Evolutionary conservation across 92 coral and sea anemone genomes (phyloP).

Genomic region (Parazoanthus swiftii): DNA sequence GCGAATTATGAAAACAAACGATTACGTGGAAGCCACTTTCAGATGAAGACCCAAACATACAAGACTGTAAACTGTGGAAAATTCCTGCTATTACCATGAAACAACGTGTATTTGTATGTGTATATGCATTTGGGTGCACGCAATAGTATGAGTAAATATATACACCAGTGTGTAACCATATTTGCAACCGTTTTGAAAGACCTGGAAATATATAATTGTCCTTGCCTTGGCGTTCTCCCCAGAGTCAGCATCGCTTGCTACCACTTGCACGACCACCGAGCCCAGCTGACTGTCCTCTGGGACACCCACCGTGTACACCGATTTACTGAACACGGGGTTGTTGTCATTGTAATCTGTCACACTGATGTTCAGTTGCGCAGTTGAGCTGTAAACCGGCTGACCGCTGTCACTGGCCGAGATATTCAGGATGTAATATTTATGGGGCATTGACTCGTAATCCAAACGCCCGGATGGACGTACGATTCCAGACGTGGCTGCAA

Average conservation of each 20-base stretch:
- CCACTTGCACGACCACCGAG: constrained; percentile 47
- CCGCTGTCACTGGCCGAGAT: constrained; percentile 87
- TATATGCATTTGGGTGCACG: no score
- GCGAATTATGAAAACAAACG: no score
- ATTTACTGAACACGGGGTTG: constrained; percentile 67
- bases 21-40: no score
- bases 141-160: no score
- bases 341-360: constrained; percentile 94
- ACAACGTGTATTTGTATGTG: no score
- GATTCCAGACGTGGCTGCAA: constrained; percentile 83
- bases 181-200: not conserved
- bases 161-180: no score
- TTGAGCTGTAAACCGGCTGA: constrained; percentile 62
- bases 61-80: no score
- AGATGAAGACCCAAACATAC: no score
- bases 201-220: not conserved
- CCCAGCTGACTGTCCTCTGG: constrained; percentile 65
- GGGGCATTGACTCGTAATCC: constrained; percentile 79
- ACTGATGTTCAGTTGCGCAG: constrained; percentile 64
- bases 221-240: constrained; percentile 72
- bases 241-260: constrained; percentile 76
- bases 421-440: constrained; percentile 77
- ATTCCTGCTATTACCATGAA: no score
- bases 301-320: constrained; percentile 62
- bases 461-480: constrained; percentile 90